Base-by-base conservation (phyloP, 1,140 invertebrate species). In the Megathymus violae region DNA sequence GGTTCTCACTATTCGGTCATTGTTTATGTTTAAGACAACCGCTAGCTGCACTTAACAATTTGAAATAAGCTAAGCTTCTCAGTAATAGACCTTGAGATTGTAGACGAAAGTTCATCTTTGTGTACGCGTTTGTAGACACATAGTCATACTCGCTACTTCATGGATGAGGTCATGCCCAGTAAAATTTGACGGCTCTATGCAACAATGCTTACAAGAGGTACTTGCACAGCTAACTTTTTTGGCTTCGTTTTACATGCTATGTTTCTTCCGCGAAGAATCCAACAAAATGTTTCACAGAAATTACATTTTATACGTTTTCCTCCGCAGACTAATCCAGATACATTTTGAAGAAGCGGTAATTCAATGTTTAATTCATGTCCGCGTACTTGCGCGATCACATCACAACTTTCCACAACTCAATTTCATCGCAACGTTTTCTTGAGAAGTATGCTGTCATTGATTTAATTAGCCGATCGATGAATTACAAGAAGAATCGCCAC, bases 1-100 rank as follows among this genome's bases (percentile, higher is more conserved):
- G 54, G 68, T 60, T 73, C 61, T 62, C 47, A 62, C 52, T 27
- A 31, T 58, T 34, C 54, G 31, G 25, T 15, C 27, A 46, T 46
- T 46, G 54, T 46, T 58, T 58, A 58, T 58, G 10, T 25, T 58
- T 46, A 27, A 43, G 14, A 10, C 34, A 34, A 58, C 13, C 25
- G 22, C 25, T 41, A 58, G 40, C 38, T 43, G 41, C 25, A 56
- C 36, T 41, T 43, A 13, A 15, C 10, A 36, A 50, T 11, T 14
- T 50, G 31, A 10, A 58, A 41, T 40, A 16, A 38, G 19, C n/a
- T 19, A 44, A 31, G 34, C 36, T 36, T 14, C 6, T 25, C 22
- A 19, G 11, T 31, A 14, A 25, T 15, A 27, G 9, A 58, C 40
- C 40, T 58, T 34, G n/a, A 44, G 34, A 11, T 36, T 11, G 34